Conservation (phyloP, 92 coral and sea anemone genomes). For the Palythoa grandis region DNA sequence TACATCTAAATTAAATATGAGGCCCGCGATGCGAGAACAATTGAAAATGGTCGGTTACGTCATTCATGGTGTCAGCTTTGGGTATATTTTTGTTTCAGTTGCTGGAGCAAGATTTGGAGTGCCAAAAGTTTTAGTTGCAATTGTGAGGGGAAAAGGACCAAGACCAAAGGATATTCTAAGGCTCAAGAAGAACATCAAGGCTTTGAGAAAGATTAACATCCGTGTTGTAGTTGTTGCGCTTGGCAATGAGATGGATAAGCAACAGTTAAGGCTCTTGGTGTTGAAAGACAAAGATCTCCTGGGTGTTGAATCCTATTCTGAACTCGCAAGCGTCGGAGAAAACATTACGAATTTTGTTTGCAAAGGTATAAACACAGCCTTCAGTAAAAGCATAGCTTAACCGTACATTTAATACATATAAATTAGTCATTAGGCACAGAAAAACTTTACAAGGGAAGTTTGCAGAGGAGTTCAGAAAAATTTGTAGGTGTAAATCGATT, state of each 20-base stretch:
- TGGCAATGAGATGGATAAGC: constrained; percentile 53
- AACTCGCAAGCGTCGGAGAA: constrained; percentile 40
- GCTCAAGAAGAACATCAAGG: constrained; percentile 52
- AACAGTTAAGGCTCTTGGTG: constrained; percentile 47
- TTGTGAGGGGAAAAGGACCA: constrained; percentile 61
- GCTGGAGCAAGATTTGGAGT: constrained; percentile 66
- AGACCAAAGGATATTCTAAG: constrained; percentile 52
- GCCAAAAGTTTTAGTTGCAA: constrained; percentile 64
- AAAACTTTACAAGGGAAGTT: too few relatives aligned
- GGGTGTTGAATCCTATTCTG: constrained; percentile 49
- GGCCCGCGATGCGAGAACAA: too few relatives aligned
- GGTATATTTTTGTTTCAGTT: not conserved
- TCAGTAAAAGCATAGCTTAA: too few relatives aligned
- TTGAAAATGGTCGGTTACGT: too few relatives aligned
- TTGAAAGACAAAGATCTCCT: constrained; percentile 45
- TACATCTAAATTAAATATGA: too few relatives aligned
- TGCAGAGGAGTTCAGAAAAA: too few relatives aligned
- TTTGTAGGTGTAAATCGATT: too few relatives aligned
- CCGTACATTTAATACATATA: too few relatives aligned
- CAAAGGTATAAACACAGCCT: constrained; percentile 42
- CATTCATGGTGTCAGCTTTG: too few relatives aligned
- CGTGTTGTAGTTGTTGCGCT: constrained; percentile 68
- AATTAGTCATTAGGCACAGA: too few relatives aligned
- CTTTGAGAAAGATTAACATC: constrained; percentile 63
- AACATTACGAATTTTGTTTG: constrained; percentile 55